Conservation (phyloP, 2,888 invertebrate genomes). For the Eupithecia exiguata region DNA sequence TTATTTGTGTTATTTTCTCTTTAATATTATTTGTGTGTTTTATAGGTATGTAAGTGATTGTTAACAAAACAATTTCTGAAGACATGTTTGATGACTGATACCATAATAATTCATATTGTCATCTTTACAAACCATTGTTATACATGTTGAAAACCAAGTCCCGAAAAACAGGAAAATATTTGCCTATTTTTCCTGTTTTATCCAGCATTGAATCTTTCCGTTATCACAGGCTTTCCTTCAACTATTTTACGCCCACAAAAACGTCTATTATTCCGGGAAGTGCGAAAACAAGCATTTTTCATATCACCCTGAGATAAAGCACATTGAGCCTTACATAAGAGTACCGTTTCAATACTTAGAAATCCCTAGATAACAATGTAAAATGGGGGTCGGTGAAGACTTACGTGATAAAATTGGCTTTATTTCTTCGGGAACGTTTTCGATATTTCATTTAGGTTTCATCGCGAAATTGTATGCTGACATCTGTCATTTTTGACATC, state of each 20-base stretch:
- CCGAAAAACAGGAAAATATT: neutral
- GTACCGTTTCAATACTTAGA: conserved; percentile 39
- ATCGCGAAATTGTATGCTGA: neutral
- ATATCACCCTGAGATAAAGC: conserved; percentile 35
- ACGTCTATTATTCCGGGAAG: conserved; percentile 33
- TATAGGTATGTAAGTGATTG: too few relatives aligned
- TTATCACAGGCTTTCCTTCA: conserved; percentile 24
- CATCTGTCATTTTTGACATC: neutral
- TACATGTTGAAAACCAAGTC: neutral
- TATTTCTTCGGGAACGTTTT: conserved; percentile 26
- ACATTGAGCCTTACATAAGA: conserved; percentile 33
- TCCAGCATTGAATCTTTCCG: neutral
- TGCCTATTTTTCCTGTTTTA: neutral
- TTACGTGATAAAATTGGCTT: conserved; percentile 40
- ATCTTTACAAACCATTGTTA: neutral
- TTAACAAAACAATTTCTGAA: neutral
- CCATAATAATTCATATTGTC: neutral
- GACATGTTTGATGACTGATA: neutral
- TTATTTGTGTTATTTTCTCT: too few relatives aligned
- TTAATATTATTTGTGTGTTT: too few relatives aligned
- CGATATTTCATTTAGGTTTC: neutral
- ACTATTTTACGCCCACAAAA: conserved; percentile 34
- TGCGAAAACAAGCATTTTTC: conserved; percentile 44
- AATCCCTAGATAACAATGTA: conserved; percentile 45
- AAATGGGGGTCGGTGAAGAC: conserved; percentile 36